Percentiles rank a stretch among this genome's conserved stretches.
These are phyloP conservation scores for Calameuta idolon DNA, from an alignment of 2,888 invertebrate species.

Conservation along the genomic window DNA sequence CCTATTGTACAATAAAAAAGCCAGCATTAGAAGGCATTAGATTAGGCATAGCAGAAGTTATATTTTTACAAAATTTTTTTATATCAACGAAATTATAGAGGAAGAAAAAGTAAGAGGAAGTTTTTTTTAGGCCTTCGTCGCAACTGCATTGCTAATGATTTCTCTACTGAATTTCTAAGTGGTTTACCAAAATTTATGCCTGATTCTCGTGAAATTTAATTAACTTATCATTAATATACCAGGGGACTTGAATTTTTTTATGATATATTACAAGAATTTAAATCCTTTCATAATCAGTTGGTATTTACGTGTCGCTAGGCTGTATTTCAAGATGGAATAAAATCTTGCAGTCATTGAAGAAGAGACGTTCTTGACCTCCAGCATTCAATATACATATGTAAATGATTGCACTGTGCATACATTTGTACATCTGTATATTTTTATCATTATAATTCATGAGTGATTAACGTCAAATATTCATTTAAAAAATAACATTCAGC, in stretches of 20 bases:
- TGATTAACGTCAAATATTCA: not conserved
- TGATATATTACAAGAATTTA: not conserved
- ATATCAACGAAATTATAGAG: not conserved
- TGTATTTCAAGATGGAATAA: not conserved
- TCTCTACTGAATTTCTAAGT: not conserved
- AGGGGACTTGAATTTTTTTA: not conserved
- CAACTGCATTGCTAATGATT: not conserved
- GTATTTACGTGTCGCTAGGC: not conserved
- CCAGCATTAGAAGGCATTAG: not conserved
- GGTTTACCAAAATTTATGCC: not conserved
- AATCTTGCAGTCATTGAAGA: not conserved
- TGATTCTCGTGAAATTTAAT: not conserved
- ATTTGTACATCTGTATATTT: not conserved
- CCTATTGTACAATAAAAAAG: not conserved
- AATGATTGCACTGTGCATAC: not conserved
- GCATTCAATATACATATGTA: not conserved
- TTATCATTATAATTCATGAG: not conserved
- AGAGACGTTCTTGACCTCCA: not conserved
- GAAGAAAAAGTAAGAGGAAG: not conserved
- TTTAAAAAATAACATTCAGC: not conserved
- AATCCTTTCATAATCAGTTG: not conserved
- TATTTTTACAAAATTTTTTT: accelerated
- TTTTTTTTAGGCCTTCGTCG: not conserved
- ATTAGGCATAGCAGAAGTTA: not conserved
- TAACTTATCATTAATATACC: not conserved